These are phyloP conservation scores for Lasioglossum albipes DNA, from an alignment of 1,140 invertebrate genomes.

Conservation along the genomic window DNA sequence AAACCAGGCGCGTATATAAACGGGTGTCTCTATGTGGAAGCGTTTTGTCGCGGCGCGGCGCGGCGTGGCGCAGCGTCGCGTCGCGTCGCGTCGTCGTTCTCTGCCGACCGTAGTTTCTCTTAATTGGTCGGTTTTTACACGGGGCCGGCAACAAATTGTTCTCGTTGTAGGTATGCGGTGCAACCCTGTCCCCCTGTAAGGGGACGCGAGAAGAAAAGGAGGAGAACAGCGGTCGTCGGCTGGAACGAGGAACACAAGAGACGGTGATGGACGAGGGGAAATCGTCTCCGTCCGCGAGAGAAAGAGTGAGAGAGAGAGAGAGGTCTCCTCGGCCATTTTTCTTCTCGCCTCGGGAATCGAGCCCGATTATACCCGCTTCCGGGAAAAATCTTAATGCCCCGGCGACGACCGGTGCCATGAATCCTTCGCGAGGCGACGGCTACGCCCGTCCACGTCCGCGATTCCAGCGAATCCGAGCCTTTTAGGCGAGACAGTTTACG, in stretches of 20 bases:
- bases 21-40: neutral
- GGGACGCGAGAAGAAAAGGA: neutral
- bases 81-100: conserved; percentile 22
- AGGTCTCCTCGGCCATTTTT: conserved; percentile 45
- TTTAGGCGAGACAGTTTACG: conserved; percentile 28
- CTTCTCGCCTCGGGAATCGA: conserved; percentile 34
- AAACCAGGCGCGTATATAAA: neutral
- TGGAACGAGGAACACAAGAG: conserved; percentile 37
- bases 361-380: conserved; percentile 48
- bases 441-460: no score
- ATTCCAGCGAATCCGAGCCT: neutral
- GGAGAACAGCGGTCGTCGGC: neutral
- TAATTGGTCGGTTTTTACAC: conserved; percentile 77
- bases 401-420: conserved; percentile 39
- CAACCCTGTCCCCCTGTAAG: conserved; percentile 24
- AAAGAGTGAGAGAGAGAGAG: no score
- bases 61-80: conserved; percentile 21
- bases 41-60: conserved; percentile 26
- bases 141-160: conserved; percentile 74
- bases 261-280: conserved; percentile 60
- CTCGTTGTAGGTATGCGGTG: conserved; percentile 69
- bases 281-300: conserved; percentile 20
- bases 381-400: conserved; percentile 59
- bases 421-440: conserved; percentile 2
- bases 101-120: conserved; percentile 69